Conservation (phyloP, 2,113 vertebrate genomes). For the Crotalus horridus region DNA sequence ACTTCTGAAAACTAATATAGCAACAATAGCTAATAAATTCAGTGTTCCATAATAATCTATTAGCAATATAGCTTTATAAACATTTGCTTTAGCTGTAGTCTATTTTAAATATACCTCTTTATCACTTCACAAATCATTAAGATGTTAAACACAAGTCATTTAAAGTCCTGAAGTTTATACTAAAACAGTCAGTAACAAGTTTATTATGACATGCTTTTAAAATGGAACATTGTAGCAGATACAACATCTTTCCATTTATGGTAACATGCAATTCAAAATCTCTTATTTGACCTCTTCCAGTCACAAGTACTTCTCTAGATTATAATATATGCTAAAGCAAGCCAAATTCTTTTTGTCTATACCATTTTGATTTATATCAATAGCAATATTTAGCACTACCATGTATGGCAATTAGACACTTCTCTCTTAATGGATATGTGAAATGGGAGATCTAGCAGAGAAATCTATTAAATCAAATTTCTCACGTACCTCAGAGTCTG, state of each 20-base stretch:
- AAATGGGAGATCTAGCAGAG: neutral
- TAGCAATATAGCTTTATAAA: neutral
- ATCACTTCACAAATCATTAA: neutral
- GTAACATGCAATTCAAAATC: constrained; percentile 11
- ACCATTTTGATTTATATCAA: constrained; percentile 13
- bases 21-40: neutral
- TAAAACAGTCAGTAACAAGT: neutral
- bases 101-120: neutral
- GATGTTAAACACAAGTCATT: neutral
- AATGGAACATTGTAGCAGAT: neutral
- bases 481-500: neutral
- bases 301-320: neutral
- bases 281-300: neutral
- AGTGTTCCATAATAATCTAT: neutral
- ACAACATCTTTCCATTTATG: constrained; percentile 7
- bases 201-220: constrained; percentile 3
- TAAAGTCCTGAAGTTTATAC: neutral
- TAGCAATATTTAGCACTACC: neutral
- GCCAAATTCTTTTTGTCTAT: neutral
- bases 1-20: neutral
- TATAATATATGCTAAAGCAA: constrained; percentile 12
- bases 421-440: neutral
- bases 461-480: neutral
- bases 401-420: neutral
- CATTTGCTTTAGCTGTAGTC: neutral